Conservation (phyloP, 1,140 invertebrate species). For the Caenorhabditis latens region DNA sequence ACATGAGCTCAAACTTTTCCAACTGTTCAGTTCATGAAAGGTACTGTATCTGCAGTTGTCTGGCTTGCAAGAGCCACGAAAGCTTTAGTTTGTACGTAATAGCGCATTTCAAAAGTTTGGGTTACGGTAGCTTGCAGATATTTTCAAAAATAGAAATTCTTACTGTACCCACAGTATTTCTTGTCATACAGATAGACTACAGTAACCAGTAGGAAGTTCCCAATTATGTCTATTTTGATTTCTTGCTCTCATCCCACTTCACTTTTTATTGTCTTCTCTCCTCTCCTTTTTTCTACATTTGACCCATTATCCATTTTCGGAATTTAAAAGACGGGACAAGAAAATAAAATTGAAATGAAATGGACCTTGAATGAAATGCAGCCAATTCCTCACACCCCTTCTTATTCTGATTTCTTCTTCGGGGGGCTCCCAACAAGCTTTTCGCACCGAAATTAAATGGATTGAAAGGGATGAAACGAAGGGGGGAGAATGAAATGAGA, state of each 20-base stretch:
- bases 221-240: too few species aligned
- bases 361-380: constrained; percentile 46
- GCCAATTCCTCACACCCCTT: not conserved
- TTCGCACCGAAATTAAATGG: constrained; percentile 16
- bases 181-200: too few species aligned
- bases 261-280: not conserved
- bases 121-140: too few species aligned
- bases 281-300: not conserved
- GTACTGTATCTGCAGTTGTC: too few species aligned
- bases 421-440: not conserved
- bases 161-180: too few species aligned
- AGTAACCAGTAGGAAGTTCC: too few species aligned
- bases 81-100: too few species aligned
- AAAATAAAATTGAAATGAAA: constrained; percentile 42
- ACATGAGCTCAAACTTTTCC: too few species aligned
- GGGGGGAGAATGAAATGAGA: not conserved
- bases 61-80: too few species aligned
- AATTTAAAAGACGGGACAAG: not conserved
- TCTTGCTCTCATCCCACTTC: not conserved
- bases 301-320: constrained; percentile 27
- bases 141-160: too few species aligned
- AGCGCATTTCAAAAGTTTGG: too few species aligned
- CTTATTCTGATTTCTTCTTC: not conserved
- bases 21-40: too few species aligned
- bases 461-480: not conserved